phyloP scores from a whole-genome alignment of 1,140 invertebrate species.

The Diabrotica virgifera region DNA sequence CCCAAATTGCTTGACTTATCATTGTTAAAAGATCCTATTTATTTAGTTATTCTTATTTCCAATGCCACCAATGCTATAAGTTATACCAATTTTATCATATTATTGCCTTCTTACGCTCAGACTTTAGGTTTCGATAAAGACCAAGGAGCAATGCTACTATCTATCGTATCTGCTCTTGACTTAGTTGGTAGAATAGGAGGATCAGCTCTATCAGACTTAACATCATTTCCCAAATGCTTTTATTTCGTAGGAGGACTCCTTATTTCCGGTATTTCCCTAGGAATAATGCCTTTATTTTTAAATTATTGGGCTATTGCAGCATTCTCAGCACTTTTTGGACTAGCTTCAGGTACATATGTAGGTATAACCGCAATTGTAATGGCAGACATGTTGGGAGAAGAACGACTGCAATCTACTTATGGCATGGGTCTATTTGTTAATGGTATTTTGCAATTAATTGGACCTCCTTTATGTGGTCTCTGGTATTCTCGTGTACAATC shows the following conservation, averaged over 20 bases:
- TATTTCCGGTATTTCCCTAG: constrained; percentile 69
- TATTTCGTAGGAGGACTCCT: constrained; percentile 77
- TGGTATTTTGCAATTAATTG: constrained; percentile 73
- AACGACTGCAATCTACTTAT: constrained; percentile 78
- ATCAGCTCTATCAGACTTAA: constrained; percentile 72
- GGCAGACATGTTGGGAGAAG: constrained; percentile 79
- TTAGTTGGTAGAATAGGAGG: constrained; percentile 77
- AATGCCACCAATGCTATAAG: constrained; percentile 82
- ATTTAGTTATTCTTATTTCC: constrained; percentile 76
- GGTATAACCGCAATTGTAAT: constrained; percentile 82
- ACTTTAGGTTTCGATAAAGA: constrained; percentile 67
- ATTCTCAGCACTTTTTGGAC: constrained; percentile 72
- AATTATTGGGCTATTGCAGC: constrained; percentile 59
- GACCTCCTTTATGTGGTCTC: constrained; percentile 73
- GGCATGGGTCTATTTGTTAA: constrained; percentile 82
- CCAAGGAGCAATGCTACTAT: constrained; percentile 66
- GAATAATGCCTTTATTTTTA: constrained; percentile 62
- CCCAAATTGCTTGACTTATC: constrained; percentile 73
- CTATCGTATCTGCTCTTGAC: constrained; percentile 75
- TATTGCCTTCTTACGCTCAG: constrained; percentile 72
- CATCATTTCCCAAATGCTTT: constrained; percentile 71
- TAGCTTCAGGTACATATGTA: constrained; percentile 81
- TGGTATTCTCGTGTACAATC: constrained; percentile 62
- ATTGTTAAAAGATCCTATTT: constrained; percentile 74
- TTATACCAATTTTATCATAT: constrained; percentile 81